Evolutionary conservation across 2,797 vertebrate species (phyloP), one percentile per base, ranked within the genome.

Genomic region (Xiphophorus birchmanni): DNA sequence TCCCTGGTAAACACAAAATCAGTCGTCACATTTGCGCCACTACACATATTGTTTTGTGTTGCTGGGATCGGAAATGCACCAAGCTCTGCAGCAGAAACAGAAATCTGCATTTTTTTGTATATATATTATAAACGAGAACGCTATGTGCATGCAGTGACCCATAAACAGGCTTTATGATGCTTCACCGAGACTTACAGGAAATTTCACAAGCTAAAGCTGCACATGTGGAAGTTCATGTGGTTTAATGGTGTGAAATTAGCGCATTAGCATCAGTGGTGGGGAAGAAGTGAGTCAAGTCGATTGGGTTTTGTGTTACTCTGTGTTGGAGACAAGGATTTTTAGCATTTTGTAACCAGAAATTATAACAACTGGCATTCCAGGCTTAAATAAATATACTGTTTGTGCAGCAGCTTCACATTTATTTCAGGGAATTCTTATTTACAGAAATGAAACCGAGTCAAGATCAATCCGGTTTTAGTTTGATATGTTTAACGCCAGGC

Each of bases 1-100:
- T 42, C 98, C 98, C 98, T 99, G 93, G 80, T 44, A 65, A 40
- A 78, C 2, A 75, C 50, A 89, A 78, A 88, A 76, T 56, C 15
- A 80, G 17, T 74, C 7, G 84, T 72, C 54, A 48, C 74, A 47
- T 6, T 12, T 1, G 56, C 73, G 1, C 60, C 47, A 52, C 42
- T 13, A 71, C 77, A 63, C 21, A 15, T 9, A 26, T 72, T 71
- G 11, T 45, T 71, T 29, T 17, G 6, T 44, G 40, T 26, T 71
- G 9, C 48, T 40, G 23, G 50, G 44, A 54, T 0, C 11, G 40
- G n/a, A 67, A 11, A 0, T 40, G 23, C 6, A 45, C 11, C 0
- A 32, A 76, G 58, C 15, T n/a, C 0, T 40, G 29, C 23, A 50
- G 44, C 21, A 32, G 1, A 48, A 32, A 54, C 32, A 72, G 1